phyloP scores from a whole-genome alignment of 2,113 vertebrate species.

The Machaerirhynchus nigripectus region DNA sequence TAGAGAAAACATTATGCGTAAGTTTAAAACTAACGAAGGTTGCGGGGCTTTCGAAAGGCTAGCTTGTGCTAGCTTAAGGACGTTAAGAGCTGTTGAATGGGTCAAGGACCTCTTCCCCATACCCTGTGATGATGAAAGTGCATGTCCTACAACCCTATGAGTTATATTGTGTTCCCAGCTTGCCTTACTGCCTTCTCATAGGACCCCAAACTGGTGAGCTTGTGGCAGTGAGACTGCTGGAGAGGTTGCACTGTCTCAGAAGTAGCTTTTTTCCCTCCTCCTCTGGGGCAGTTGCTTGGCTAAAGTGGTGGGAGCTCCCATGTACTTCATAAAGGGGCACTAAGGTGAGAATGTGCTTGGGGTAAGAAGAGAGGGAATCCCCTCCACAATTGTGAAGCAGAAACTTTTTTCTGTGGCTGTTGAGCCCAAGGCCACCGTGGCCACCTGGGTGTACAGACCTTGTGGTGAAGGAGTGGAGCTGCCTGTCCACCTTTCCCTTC shows the following conservation, averaged over 20 bases:
- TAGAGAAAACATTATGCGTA: neutral
- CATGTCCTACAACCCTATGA: neutral
- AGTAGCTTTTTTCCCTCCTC: neutral
- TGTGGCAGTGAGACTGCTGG: neutral
- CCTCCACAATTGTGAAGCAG: neutral
- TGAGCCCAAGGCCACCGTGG: rapidly evolving
- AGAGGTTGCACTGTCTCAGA: neutral
- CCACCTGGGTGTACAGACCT: neutral
- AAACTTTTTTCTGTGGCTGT: neutral
- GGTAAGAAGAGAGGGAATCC: neutral
- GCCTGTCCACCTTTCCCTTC: neutral
- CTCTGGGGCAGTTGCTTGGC: neutral
- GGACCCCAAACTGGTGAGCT: neutral
- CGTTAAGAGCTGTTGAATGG: neutral
- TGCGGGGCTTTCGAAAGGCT: neutral
- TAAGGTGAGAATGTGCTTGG: neutral
- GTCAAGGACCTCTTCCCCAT: neutral
- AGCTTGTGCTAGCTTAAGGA: neutral
- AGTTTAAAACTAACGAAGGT: neutral
- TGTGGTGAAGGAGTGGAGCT: neutral
- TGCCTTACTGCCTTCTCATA: neutral
- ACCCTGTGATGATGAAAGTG: neutral
- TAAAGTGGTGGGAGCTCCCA: neutral
- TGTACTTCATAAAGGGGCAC: rapidly evolving
- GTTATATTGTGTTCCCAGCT: neutral